Percentiles rank a stretch among this genome's conserved stretches.
These are phyloP conservation scores for Callipepla californica DNA, from an alignment of 2,113 vertebrate species.

Conservation along the genomic window DNA sequence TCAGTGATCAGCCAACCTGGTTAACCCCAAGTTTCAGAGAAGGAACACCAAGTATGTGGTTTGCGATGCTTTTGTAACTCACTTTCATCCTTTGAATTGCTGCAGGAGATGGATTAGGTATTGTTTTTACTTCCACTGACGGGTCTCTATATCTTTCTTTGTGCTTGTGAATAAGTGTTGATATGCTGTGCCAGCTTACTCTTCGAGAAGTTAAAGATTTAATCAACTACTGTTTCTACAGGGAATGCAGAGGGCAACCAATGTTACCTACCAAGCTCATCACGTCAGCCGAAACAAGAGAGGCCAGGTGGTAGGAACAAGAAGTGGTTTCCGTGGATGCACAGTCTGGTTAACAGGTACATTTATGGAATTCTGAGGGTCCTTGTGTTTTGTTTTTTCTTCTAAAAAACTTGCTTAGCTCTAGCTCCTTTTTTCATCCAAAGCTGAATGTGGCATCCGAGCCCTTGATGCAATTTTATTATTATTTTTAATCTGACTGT, in stretches of 20 bases:
- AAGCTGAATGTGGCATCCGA: neutral
- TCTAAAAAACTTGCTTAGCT: neutral
- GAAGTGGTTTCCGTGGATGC: constrained; percentile 96
- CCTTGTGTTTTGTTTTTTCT: neutral
- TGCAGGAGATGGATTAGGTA: neutral
- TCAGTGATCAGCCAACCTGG: neutral
- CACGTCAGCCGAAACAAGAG: constrained; percentile 98
- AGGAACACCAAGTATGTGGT: neutral
- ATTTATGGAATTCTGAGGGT: neutral
- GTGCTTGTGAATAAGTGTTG: neutral
- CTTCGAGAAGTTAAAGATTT: neutral
- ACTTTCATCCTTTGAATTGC: neutral
- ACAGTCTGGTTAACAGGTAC: constrained; percentile 97
- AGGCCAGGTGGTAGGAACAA: constrained; percentile 95
- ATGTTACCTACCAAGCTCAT: constrained; percentile 98
- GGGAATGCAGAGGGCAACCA: constrained; percentile 97
- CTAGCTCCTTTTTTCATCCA: neutral
- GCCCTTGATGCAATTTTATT: neutral
- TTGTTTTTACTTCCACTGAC: neutral
- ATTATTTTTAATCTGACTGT: neutral
- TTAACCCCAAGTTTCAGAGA: neutral
- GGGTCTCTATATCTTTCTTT: neutral
- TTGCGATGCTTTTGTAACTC: neutral
- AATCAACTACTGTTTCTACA: constrained; percentile 52
- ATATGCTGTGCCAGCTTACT: neutral